Base-by-base conservation (phyloP, 2,888 invertebrate species). In the Nematopogon swammerdamellus region DNA sequence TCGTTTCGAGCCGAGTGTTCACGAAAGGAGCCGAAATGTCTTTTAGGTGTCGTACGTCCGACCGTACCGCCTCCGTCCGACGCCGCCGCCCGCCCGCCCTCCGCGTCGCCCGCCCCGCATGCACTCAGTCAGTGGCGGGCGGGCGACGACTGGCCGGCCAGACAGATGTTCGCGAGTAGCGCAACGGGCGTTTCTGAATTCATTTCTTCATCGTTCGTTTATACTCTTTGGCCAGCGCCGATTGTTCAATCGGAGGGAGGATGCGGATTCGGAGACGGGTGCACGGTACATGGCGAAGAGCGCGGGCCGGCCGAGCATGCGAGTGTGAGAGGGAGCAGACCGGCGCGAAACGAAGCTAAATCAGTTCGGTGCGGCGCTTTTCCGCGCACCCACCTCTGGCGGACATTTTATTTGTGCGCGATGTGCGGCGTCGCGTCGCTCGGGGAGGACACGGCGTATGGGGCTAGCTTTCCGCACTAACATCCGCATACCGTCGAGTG, bases 21-120 rank as follows among this genome's bases (percentile, higher is more conserved):
- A n/a, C n/a, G n/a, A n/a, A n/a, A n/a, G n/a, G n/a, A n/a, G n/a
- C n/a, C n/a, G n/a, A n/a, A n/a, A n/a, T n/a, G n/a, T n/a, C n/a
- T n/a, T n/a, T n/a, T n/a, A n/a, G n/a, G n/a, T n/a, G n/a, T n/a
- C 79, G 79, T 76, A 79, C 71, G 67, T n/a, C n/a, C n/a, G n/a
- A n/a, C n/a, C 72, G 70, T 73, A 73, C 80, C 80, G 80, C 80
- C 77, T 80, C 80, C 79, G 76, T 72, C 74, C 74, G 72, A 75
- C 73, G 75, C 74, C 68, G 74, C 45, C 45, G 48, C 51, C 46
- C 45, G 50, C 30, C 36, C 46, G 45, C 43, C 42, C 49, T 44
- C 16, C 51, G 52, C 51, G 30, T 43, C 18, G 44, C 36, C 25
- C 20, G 47, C 47, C 18, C 25, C 45, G 18, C 20, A 20, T 45